Evolutionary conservation across 2,797 vertebrate species (phyloP).

Genomic region (Gambelia wislizenii): DNA sequence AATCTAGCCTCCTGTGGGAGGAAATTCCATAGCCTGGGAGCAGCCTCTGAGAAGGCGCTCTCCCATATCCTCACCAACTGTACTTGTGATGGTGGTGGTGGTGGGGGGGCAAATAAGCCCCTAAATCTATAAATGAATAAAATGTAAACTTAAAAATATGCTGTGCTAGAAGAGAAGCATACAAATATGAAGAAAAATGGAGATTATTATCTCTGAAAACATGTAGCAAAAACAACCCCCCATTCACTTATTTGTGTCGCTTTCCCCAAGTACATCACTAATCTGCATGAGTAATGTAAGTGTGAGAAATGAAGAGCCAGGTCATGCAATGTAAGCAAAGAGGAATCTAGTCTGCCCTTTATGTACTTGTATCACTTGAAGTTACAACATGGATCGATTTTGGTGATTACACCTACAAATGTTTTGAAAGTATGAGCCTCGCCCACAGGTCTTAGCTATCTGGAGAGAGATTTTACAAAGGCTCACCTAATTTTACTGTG

Average conservation of each 20-base stretch:
- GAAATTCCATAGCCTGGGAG: too few relatives aligned
- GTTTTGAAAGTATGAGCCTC: neutral
- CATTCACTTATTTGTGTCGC: accelerated
- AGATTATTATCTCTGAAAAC: neutral
- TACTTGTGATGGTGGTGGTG: too few relatives aligned
- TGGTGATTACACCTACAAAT: neutral
- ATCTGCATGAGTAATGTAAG: neutral
- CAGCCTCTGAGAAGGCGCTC: too few relatives aligned
- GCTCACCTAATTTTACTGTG: too few relatives aligned
- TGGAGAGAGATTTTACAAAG: too few relatives aligned
- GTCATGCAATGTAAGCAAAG: accelerated
- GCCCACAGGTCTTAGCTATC: neutral
- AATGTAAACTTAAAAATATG: neutral
- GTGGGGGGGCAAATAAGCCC: too few relatives aligned
- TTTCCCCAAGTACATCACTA: accelerated
- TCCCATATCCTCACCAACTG: too few relatives aligned
- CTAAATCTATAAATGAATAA: neutral
- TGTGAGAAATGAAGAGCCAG: neutral
- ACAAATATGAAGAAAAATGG: neutral
- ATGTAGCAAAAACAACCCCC: neutral
- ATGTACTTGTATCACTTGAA: neutral
- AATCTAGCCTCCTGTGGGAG: too few relatives aligned
- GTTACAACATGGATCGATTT: neutral
- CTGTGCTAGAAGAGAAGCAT: neutral
- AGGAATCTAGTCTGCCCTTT: neutral